phyloP scores from a whole-genome alignment of 2,797 vertebrate genomes.

The Gambelia wislizenii region DNA sequence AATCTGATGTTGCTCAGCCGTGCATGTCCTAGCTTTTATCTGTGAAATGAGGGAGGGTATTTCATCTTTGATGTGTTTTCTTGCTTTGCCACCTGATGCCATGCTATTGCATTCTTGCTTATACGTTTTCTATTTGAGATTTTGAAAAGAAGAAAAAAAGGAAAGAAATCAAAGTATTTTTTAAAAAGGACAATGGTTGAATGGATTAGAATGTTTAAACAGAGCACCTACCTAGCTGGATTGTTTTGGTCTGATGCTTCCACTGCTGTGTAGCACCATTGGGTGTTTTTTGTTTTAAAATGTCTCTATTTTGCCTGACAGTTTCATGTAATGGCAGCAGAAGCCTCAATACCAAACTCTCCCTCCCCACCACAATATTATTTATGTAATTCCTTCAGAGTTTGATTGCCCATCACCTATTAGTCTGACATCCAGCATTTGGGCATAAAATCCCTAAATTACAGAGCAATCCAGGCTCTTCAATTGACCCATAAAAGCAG shows the following conservation, averaged over 20 bases:
- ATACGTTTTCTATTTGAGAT: background rate
- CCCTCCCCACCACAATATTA: too few relatives aligned
- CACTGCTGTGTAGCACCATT: slow-evolving; percentile 3
- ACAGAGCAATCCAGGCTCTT: slow-evolving; percentile 62
- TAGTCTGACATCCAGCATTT: slow-evolving; percentile 60
- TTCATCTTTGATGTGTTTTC: background rate
- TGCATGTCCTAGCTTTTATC: too few relatives aligned
- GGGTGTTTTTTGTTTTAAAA: background rate
- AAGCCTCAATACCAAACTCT: slow-evolving; percentile 29
- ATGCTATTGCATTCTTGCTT: background rate
- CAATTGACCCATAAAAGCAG: slow-evolving; percentile 69
- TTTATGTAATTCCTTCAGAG: slow-evolving; percentile 17
- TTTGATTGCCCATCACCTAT: slow-evolving; percentile 34
- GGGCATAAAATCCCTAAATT: slow-evolving; percentile 74
- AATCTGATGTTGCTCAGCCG: too few relatives aligned
- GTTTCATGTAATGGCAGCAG: slow-evolving; percentile 35
- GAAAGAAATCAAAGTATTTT: background rate
- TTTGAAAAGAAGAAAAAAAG: background rate
- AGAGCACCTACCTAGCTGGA: slow-evolving; percentile 13
- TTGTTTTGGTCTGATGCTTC: slow-evolving; percentile 36
- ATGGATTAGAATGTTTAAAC: background rate
- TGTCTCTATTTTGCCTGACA: slow-evolving; percentile 38
- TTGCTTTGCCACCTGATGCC: background rate
- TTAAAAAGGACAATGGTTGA: background rate
- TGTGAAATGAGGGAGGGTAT: too few relatives aligned